Conservation (phyloP, 1,140 invertebrate genomes). For the Copidosoma floridanum region DNA sequence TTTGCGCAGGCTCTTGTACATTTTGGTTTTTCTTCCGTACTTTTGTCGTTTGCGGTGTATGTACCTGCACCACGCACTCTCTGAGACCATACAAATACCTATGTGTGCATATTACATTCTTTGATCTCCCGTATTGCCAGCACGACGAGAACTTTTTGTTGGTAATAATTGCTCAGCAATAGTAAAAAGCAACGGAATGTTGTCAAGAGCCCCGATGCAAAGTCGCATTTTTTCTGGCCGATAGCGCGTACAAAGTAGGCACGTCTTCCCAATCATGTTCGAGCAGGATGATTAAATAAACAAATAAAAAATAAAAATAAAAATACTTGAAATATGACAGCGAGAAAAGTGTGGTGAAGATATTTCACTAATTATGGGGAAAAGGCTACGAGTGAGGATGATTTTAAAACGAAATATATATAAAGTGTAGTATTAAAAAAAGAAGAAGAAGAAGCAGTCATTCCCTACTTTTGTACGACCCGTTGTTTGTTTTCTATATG, state of each 20-base stretch:
- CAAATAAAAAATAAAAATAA: conserved; percentile 4
- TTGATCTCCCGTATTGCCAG: too few relatives aligned
- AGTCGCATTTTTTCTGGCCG: conserved; percentile 34
- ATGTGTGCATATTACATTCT: not conserved
- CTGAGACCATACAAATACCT: conserved; percentile 16
- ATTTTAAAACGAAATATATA: too few relatives aligned
- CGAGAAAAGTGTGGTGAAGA: not conserved
- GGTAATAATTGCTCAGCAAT: too few relatives aligned
- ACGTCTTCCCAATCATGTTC: conserved; percentile 40
- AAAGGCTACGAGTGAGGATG: too few relatives aligned
- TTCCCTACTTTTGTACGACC: conserved; percentile 40
- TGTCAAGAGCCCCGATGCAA: conserved; percentile 21
- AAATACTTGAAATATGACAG: not conserved
- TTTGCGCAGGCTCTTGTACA: conserved; percentile 17
- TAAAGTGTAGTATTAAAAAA: too few relatives aligned
- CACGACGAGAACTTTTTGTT: too few relatives aligned
- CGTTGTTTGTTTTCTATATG: conserved; percentile 43
- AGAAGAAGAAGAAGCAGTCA: conserved; percentile 31
- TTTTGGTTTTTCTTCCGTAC: conserved; percentile 6
- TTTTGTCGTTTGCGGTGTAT: too few relatives aligned
- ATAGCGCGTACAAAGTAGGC: conserved; percentile 35
- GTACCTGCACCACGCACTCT: too few relatives aligned
- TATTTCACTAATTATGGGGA: too few relatives aligned
- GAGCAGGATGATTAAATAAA: too few relatives aligned
- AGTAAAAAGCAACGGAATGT: too few relatives aligned